Evolutionary conservation across 2,113 vertebrate genomes (phyloP).

Genomic region (Rhea americana): DNA sequence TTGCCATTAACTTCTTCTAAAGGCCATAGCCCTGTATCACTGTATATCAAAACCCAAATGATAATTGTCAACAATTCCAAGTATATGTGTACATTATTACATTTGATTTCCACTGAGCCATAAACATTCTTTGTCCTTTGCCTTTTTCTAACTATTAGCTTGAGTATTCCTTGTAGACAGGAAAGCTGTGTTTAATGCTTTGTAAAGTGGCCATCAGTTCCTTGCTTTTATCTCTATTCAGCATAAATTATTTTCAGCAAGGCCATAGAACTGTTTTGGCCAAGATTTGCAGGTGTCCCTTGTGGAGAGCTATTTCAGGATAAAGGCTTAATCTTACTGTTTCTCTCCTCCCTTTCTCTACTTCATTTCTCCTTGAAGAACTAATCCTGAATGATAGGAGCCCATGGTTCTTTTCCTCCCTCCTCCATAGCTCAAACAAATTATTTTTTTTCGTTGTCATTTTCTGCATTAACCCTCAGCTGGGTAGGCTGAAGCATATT

Average conservation of each 20-base stretch:
- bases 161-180: constrained; percentile 43
- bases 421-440: neutral
- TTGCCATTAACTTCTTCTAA: neutral
- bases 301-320: constrained; percentile 42
- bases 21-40: neutral
- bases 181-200: constrained; percentile 65
- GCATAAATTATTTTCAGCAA: constrained; percentile 60
- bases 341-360: constrained; percentile 1
- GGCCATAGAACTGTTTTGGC: constrained; percentile 22
- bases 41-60: neutral
- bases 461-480: neutral
- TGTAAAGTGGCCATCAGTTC: constrained; percentile 59
- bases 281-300: constrained; percentile 58
- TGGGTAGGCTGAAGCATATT: neutral
- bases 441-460: neutral
- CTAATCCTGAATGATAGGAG: constrained; percentile 8
- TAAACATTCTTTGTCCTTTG: constrained; percentile 62
- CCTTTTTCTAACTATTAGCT: constrained; percentile 38
- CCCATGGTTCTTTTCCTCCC: neutral
- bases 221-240: constrained; percentile 64
- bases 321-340: constrained; percentile 40
- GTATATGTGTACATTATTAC: neutral
- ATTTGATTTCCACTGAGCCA: neutral
- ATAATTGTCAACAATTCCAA: constrained; percentile 26
- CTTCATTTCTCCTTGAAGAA: constrained; percentile 39